These are phyloP conservation scores for Eueremaeus valkanovi DNA, from an alignment of 2,888 invertebrate genomes.

Conservation along the genomic window DNA sequence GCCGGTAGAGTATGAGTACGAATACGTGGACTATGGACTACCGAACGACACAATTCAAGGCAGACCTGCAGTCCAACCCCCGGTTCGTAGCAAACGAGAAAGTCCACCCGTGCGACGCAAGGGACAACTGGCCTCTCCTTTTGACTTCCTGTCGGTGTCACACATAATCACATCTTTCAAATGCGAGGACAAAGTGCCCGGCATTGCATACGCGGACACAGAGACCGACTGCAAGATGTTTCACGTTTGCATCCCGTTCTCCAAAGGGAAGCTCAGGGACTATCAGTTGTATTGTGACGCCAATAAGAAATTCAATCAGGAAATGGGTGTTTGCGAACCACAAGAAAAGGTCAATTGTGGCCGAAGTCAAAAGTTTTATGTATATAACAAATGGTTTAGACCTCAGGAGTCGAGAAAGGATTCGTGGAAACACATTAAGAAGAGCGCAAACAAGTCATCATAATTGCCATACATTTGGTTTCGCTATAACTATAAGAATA, in stretches of 20 bases:
- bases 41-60: neutral
- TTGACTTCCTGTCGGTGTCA: neutral
- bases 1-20: slow-evolving; percentile 43
- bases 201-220: slow-evolving; percentile 45
- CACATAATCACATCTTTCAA: slow-evolving; percentile 39
- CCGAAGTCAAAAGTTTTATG: slow-evolving; percentile 29
- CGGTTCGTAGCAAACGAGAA: slow-evolving; percentile 10
- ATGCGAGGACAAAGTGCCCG: slow-evolving; percentile 46
- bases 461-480: too few species aligned
- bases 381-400: slow-evolving; percentile 41
- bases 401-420: slow-evolving; percentile 15
- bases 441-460: slow-evolving; percentile 11
- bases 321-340: slow-evolving; percentile 43
- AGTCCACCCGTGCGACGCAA: neutral
- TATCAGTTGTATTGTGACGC: slow-evolving; percentile 46
- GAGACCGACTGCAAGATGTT: slow-evolving; percentile 46
- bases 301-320: slow-evolving; percentile 45
- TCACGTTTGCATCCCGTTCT: slow-evolving; percentile 45
- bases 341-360: slow-evolving; percentile 40
- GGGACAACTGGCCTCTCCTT: slow-evolving; percentile 17
- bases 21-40: slow-evolving; percentile 43
- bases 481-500: too few species aligned
- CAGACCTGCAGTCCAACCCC: slow-evolving; percentile 5
- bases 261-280: slow-evolving; percentile 45
- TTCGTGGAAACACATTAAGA: slow-evolving; percentile 22